Evolutionary conservation across 1,140 invertebrate species (phyloP), one percentile per base, ranked within the genome.

Genomic region (Latrodectus geometricus): DNA sequence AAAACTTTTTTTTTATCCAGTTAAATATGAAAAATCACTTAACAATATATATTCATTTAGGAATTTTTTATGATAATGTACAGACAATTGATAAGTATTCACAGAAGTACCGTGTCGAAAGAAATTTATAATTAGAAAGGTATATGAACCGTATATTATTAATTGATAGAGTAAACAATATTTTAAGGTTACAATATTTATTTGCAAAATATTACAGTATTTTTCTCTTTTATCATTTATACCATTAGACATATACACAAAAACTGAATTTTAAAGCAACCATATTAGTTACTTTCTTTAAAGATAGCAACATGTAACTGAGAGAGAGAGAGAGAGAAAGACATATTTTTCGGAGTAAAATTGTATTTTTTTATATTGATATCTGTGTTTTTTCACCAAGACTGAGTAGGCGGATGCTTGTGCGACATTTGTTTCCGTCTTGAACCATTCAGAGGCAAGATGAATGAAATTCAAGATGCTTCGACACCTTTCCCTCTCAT

Each of bases 381-480:
- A 35, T 35, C 35, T 35, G 35, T 35, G 35, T 35, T 35, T 35
- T 35, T 35, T 35, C 54, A 61, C 17, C 11, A 4, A 2, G 17
- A 11, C 11, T 11, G 17, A 61, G 54, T 14, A 61, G 54, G 54
- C 54, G 54, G 54, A 61, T 14, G n/a, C 49, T 50, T 35, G 17
- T 74, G 49, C 14, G 72, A 74, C 20, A 54, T 52, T 9, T 20
- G 21, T 76, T 76, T 76, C 52, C 54, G 7, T 50, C 54, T 56
- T 76, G 12, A 56, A 21, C n/a, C 52, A 76, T 56, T 21, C 52
- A 56, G 52, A 5, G 54, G 74, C 52, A 56, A 76, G 52, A 76
- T 14, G 20, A 52, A 61, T 56, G 52, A 56, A 76, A 76, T 54
- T 52, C 21, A 76, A n/a, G 54, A 49, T 8, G 23, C 52, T 23